Evolutionary conservation across 2,113 vertebrate species (phyloP), one percentile per base, ranked within the genome.

Genomic region (Speoplatyrhinus poulsoni): DNA sequence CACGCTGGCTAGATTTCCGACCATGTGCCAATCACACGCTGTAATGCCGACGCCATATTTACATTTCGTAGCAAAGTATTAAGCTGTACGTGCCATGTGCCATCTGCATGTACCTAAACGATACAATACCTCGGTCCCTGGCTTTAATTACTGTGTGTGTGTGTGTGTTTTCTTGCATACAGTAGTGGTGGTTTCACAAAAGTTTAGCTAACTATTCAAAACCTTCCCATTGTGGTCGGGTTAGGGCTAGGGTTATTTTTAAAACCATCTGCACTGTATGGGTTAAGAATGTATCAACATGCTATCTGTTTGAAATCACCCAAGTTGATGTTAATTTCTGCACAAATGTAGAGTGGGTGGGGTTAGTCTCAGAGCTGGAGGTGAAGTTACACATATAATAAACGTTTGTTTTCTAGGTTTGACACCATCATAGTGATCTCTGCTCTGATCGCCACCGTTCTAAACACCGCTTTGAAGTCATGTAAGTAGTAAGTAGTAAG

Each of bases 381-480:
- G n/a, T n/a, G n/a, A n/a, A n/a, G n/a, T n/a, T n/a, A n/a, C n/a
- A n/a, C n/a, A n/a, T n/a, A n/a, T n/a, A n/a, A n/a, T n/a, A n/a
- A n/a, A n/a, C n/a, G n/a, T 15, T 46, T 19, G 16, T 15, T 32
- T 33, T 15, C 66, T 89, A 97, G 96, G 97, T 99, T 98, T 87
- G 96, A 98, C 81, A 94, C 90, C 0, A 80, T 95, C 83, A 96
- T 99, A 81, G 92, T 99, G 60, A 16, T 96, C 11, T 91, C 94
- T 65, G 96, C 96, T 15, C 85, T 98, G 70, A 73, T 95, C 73
- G 95, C 94, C 66, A 95, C 94, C 0, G 81, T 94, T 79, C 70
- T 93, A 74, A 96, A 95, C 71, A 74, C 93, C 4, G 80, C 91
- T 32, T 53, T 98, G 60, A 92, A 90, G 46, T 94, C 95, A 68